Conservation (phyloP, 2,113 vertebrate species). For the Addax nasomaculatus region DNA sequence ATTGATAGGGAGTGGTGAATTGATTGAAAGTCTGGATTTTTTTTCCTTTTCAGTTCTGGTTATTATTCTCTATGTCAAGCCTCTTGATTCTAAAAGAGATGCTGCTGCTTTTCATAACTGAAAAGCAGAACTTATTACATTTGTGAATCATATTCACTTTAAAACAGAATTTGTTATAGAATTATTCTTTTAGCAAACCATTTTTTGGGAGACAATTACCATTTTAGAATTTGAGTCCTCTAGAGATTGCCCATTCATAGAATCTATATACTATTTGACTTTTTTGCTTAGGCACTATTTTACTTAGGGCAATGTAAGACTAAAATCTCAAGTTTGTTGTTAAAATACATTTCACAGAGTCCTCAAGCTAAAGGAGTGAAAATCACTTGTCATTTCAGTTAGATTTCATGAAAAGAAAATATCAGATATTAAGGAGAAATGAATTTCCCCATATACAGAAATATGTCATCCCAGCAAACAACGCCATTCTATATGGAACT, state of each 20-base stretch:
- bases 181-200: not conserved
- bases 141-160: not conserved
- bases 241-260: not conserved
- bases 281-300: not conserved
- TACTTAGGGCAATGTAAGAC: not conserved
- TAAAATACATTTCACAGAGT: not conserved
- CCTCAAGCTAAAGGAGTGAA: constrained; percentile 19
- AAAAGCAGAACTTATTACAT: not conserved
- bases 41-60: not conserved
- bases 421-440: constrained; percentile 32
- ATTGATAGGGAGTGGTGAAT: not conserved
- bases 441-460: not conserved
- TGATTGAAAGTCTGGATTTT: not conserved
- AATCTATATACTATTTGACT: not conserved
- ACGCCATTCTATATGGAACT: not conserved
- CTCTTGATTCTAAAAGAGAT: constrained; percentile 20
- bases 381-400: constrained; percentile 17
- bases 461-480: not conserved
- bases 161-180: not conserved
- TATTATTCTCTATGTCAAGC: constrained; percentile 19
- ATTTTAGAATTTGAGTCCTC: not conserved
- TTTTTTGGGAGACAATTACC: not conserved
- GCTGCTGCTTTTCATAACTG: not conserved
- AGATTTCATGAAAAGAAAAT: constrained; percentile 47
- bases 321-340: not conserved